A percentile compares a stretch with the other conserved stretches of the same genome.
Evolutionary conservation across 92 coral and sea anemone genomes (phyloP).

Genomic region (Zoanthus sociatus): DNA sequence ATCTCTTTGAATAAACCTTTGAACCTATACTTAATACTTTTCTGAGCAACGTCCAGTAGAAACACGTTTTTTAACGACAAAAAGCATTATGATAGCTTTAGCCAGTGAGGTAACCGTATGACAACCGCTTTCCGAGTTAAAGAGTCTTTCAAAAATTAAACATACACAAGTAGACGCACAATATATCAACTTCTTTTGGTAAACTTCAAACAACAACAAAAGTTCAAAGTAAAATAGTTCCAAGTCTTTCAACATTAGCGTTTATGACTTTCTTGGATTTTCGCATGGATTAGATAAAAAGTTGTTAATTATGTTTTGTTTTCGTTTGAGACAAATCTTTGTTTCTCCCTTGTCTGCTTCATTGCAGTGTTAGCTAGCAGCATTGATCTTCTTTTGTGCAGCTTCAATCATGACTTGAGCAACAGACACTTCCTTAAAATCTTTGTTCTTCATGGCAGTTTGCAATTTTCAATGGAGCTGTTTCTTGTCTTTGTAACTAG

Average conservation of each 20-base stretch:
- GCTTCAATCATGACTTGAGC: constrained; percentile 19
- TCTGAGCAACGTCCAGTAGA: not conserved
- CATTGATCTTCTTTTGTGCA: not conserved
- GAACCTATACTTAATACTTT: constrained; percentile 3
- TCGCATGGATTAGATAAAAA: not conserved
- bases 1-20: not conserved
- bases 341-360: constrained; percentile 6
- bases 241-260: constrained; percentile 7
- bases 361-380: constrained; percentile 29
- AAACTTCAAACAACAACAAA: not conserved
- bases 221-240: not conserved
- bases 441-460: constrained; percentile 7
- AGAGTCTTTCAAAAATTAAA: not conserved
- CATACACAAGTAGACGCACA: not conserved
- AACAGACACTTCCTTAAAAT: not conserved
- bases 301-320: not conserved
- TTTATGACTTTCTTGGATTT: not conserved
- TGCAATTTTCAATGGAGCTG: constrained; percentile 2
- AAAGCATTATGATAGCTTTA: not conserved
- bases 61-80: constrained; percentile 1
- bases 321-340: not conserved
- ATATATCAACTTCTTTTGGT: not conserved
- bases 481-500: constrained; percentile 18
- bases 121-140: not conserved
- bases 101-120: not conserved